Evolutionary conservation across 2,113 vertebrate species (phyloP).

Genomic region (Euleptes europaea): DNA sequence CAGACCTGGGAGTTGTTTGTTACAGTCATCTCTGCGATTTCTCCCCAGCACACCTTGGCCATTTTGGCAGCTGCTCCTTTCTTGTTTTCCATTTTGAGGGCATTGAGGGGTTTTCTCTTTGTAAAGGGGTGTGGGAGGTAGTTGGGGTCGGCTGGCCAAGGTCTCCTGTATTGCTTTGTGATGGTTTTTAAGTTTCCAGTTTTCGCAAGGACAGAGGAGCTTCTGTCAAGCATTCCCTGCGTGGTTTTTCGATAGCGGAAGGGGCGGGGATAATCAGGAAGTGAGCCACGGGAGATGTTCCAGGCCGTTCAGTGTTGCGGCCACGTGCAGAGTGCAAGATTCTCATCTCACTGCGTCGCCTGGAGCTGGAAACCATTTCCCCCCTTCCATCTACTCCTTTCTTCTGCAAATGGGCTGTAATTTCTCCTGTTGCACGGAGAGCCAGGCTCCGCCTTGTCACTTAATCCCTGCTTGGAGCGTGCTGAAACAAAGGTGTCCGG

Average conservation of each 20-base stretch:
- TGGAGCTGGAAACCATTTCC: background rate
- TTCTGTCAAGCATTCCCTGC: background rate
- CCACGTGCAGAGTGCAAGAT: too few relatives aligned
- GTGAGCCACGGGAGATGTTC: background rate
- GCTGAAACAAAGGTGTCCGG: background rate
- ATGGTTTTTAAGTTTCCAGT: background rate
- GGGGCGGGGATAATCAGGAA: background rate
- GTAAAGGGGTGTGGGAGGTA: background rate
- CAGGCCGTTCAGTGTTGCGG: background rate
- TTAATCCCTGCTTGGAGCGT: background rate
- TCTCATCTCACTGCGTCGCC: accelerated
- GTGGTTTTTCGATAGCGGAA: background rate
- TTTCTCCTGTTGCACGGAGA: background rate
- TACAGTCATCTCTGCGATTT: accelerated
- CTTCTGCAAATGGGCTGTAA: slow-evolving; percentile 35
- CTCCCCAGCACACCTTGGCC: accelerated
- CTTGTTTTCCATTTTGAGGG: background rate
- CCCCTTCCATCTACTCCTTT: background rate
- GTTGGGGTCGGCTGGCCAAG: background rate
- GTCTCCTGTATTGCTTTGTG: background rate
- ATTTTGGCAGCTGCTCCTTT: background rate
- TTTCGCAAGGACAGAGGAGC: too few relatives aligned
- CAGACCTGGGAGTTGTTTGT: too few relatives aligned
- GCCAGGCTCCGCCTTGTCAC: background rate
- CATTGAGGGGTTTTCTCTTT: background rate